Base-by-base conservation (phyloP, 2,797 vertebrate species). In the Gymnocypris eckloni region DNA sequence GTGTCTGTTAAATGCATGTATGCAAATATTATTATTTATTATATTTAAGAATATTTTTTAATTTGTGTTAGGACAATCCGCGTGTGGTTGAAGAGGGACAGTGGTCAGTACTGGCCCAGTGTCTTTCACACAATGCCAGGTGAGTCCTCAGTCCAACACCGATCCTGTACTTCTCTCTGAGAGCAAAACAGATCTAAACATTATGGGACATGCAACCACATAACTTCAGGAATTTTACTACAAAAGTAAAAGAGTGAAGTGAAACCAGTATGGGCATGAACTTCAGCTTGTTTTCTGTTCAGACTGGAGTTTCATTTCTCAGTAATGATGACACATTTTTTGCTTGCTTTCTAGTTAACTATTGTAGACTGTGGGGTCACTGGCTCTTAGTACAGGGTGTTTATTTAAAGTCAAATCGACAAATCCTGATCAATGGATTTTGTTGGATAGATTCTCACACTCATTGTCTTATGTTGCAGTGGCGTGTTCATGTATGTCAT, bases 1-100 rank as follows among this genome's bases (percentile, higher is more conserved):
- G 15, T 11, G 16, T 43, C 12, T 61, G 37, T 15, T 61, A 25
- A 25, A 43, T 61, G 25, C 15, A 41, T n/a, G 0, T 9, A 15
- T 67, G 64, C 33, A 39, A 15, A n/a, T 3, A 10, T 79, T 25
- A 76, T 48, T 18, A 39, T 37, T 45, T 41, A 69, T 70, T 59
- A 7, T 22, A 16, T 18, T 28, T 50, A 67, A 54, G 69, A 6
- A 69, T 28, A 15, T 13, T 25, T 67, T 20, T 39, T 16, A 3
- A 11, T 78, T 88, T 88, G 88, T 88, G 77, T 88, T 89, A 99
- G 98, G 93, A 97, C 97, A 2, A 96, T 99, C 87, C 97, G 97
- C 61, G 96, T 99, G 52, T 99, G 98, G 98, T 91, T 99, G 92
- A 99, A 99, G 94, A 97, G 98, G 90, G 98, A 99, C 94, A 98